Evolutionary conservation across 2,113 vertebrate species (phyloP).

Genomic region (Zonotrichia leucophrys): DNA sequence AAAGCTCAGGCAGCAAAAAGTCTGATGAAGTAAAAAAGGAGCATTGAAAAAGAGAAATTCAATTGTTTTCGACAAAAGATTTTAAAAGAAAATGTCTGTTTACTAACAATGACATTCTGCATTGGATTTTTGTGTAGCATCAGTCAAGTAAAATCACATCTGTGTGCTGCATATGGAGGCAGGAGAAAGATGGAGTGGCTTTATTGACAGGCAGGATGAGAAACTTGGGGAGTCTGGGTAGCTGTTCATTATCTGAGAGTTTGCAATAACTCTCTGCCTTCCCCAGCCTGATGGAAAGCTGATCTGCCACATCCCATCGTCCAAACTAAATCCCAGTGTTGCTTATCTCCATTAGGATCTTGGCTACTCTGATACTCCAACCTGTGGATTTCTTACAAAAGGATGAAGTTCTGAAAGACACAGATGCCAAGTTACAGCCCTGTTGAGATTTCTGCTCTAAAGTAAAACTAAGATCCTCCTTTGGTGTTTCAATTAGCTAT

Average conservation of each 20-base stretch:
- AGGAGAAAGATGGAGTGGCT: neutral
- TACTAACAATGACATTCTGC: neutral
- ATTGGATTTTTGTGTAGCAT: neutral
- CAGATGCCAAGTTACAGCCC: neutral
- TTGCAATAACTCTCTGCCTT: slow-evolving; percentile 1
- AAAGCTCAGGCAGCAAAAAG: neutral
- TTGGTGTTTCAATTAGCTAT: neutral
- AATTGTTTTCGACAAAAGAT: neutral
- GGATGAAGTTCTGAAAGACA: neutral
- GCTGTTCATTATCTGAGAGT: slow-evolving; percentile 28
- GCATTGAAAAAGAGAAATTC: neutral
- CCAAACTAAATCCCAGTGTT: neutral
- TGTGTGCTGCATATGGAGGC: neutral
- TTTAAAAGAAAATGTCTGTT: slow-evolving; percentile 10
- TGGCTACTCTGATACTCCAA: neutral
- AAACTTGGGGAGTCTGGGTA: neutral
- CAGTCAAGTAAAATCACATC: slow-evolving; percentile 31
- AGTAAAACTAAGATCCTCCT: neutral
- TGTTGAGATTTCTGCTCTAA: neutral
- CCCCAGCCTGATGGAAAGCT: neutral
- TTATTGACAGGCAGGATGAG: slow-evolving; percentile 29
- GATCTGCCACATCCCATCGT: neutral
- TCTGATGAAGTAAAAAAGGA: neutral
- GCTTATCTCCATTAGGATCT: neutral
- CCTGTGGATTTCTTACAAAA: neutral